phyloP scores from a whole-genome alignment of 2,888 invertebrate genomes.

The Ennomos erosarius region DNA sequence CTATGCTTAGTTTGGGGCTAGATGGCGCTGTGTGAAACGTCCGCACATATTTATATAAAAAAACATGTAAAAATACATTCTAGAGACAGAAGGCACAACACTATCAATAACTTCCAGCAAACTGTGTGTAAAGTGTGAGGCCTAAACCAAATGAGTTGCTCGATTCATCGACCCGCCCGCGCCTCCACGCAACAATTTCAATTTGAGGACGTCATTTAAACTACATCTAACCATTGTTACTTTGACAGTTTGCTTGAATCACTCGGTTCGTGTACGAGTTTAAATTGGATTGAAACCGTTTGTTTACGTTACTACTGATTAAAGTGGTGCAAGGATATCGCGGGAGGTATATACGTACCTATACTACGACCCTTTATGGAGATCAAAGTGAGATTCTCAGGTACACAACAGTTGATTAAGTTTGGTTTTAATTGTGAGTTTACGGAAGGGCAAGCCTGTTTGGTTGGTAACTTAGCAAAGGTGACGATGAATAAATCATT shows the following conservation, averaged over 20 bases:
- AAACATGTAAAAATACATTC: too few relatives aligned
- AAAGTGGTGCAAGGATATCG: constrained; percentile 44
- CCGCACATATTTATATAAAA: too few relatives aligned
- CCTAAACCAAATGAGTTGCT: constrained; percentile 54
- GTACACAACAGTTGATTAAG: constrained; percentile 26
- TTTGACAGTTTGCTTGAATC: constrained; percentile 63
- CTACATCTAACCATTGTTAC: constrained; percentile 62
- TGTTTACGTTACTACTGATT: constrained; percentile 58
- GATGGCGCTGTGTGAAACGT: too few relatives aligned
- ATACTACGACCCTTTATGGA: constrained; percentile 31
- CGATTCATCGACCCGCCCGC: constrained; percentile 49
- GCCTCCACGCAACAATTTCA: constrained; percentile 58
- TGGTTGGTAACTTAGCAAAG: constrained; percentile 3
- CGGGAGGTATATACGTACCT: constrained; percentile 34
- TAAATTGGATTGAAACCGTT: constrained; percentile 65
- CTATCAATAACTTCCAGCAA: constrained; percentile 34
- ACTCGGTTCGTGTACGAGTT: constrained; percentile 51
- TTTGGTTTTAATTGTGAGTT: constrained; percentile 29
- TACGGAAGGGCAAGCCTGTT: constrained; percentile 14
- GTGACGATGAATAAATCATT: constrained; percentile 14
- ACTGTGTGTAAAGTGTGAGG: constrained; percentile 53
- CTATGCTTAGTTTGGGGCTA: too few relatives aligned
- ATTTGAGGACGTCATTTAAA: constrained; percentile 67
- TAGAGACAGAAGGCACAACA: too few relatives aligned
- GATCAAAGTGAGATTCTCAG: constrained; percentile 34